These are phyloP conservation scores for human (Homo sapiens) DNA, from an alignment of 2,113 vertebrate genomes.

Conservation along the genomic window GRCh38 chr5:68428001-68428500, in stretches of 20 bases:
- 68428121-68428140: background rate
- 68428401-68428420: background rate
- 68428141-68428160: background rate
- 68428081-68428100: background rate
- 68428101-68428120: background rate
- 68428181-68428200: background rate
- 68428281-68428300: background rate
- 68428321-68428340: background rate
- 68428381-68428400: constrained; percentile 2
- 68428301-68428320: background rate
- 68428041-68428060: background rate
- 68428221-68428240: background rate
- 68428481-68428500: background rate
- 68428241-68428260: background rate
- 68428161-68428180: background rate
- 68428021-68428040: background rate
- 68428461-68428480: background rate
- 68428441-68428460: background rate
- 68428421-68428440: background rate
- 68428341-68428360: background rate
- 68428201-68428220: background rate
- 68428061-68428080: background rate
- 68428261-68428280: background rate
- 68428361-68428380: constrained; percentile 18
- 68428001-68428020: background rate